phyloP scores from a whole-genome alignment of 2,797 vertebrate species.

The Danio aesculapii region DNA sequence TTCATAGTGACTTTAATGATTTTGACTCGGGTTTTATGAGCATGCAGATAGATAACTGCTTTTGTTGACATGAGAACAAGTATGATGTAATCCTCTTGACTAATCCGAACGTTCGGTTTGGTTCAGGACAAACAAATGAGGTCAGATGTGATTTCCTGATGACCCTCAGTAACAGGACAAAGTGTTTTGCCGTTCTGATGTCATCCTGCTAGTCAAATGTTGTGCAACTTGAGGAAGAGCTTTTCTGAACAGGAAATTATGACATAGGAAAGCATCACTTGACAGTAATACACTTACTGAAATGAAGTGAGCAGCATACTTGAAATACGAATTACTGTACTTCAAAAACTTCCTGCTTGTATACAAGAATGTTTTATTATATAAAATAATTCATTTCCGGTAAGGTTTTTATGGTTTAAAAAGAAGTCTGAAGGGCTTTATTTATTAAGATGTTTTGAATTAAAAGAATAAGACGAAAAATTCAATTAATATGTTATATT shows the following conservation, averaged over 20 bases:
- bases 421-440: background rate
- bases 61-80: background rate
- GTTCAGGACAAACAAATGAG: background rate
- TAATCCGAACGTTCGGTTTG: background rate
- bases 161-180: background rate
- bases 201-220: background rate
- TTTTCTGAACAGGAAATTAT: slow-evolving; percentile 45
- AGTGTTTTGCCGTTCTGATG: background rate
- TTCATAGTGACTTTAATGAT: background rate
- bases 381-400: background rate
- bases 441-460: background rate
- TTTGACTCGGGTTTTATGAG: background rate
- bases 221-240: slow-evolving; percentile 20
- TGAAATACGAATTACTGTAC: background rate
- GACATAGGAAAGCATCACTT: slow-evolving; percentile 33
- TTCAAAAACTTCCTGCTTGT: background rate
- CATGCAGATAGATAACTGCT: background rate
- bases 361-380: background rate
- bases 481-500: too few relatives aligned
- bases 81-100: background rate
- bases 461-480: too few relatives aligned
- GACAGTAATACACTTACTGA: slow-evolving; percentile 24
- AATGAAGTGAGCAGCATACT: background rate
- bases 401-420: background rate
- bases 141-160: background rate